phyloP scores from a whole-genome alignment of 2,888 invertebrate genomes.

The Elaeidobius kamerunicus region DNA sequence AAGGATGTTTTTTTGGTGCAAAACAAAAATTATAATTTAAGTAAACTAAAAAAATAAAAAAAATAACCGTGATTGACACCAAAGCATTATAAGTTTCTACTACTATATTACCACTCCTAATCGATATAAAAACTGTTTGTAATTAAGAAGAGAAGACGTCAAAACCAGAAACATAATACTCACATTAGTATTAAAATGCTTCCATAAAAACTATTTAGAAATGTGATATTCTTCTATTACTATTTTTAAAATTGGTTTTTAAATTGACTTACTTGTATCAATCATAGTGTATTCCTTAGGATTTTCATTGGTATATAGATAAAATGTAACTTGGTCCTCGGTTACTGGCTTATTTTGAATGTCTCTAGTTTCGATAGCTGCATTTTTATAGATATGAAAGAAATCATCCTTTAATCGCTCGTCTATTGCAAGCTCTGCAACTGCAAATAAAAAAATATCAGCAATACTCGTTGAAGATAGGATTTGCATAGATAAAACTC shows the following conservation, averaged over 20 bases:
- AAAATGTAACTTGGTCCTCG: slow-evolving; percentile 36
- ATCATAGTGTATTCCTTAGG: slow-evolving; percentile 33
- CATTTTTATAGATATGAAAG: slow-evolving; percentile 38
- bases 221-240: neutral
- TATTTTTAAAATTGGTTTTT: neutral
- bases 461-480: too few species aligned
- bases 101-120: too few species aligned
- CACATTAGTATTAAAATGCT: too few species aligned
- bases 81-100: neutral
- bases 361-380: slow-evolving; percentile 35
- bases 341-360: slow-evolving; percentile 35
- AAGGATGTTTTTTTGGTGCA: too few species aligned
- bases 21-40: too few species aligned
- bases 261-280: slow-evolving; percentile 22
- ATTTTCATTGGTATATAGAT: slow-evolving; percentile 34
- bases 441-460: too few species aligned
- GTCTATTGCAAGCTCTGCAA: slow-evolving; percentile 22
- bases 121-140: neutral
- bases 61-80: too few species aligned
- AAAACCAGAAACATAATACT: too few species aligned
- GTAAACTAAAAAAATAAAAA: too few species aligned
- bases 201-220: neutral
- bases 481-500: too few species aligned
- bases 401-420: slow-evolving; percentile 35
- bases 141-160: too few species aligned